phyloP scores from a whole-genome alignment of 2,797 vertebrate species.

The Rhabdophis nuchalis region DNA sequence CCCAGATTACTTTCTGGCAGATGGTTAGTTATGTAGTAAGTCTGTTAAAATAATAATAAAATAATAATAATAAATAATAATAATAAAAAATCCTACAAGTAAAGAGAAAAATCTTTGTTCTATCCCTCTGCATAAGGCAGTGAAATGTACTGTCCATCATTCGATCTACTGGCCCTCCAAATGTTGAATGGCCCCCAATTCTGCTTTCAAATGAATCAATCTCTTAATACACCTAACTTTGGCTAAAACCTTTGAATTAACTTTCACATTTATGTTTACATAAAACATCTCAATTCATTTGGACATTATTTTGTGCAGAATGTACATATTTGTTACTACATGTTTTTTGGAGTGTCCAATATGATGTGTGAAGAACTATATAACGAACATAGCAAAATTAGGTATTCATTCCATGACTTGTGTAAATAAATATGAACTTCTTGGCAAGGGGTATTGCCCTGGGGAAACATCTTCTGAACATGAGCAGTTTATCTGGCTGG shows the following conservation, averaged over 20 bases:
- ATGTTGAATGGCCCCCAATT: not conserved
- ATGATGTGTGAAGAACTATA: conserved; percentile 51
- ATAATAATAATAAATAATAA: not conserved
- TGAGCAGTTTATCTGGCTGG: conserved; percentile 60
- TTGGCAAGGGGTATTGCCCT: conserved; percentile 57
- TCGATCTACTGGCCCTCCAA: not conserved
- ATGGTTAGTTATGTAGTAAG: not conserved
- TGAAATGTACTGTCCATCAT: not conserved
- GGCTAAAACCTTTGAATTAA: conserved; percentile 5
- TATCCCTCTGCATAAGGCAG: not conserved
- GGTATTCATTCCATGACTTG: conserved; percentile 44
- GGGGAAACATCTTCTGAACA: conserved; percentile 62
- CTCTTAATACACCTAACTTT: not conserved
- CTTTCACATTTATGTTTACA: conserved; percentile 28
- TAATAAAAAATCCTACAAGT: not conserved
- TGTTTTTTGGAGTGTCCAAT: conserved; percentile 41
- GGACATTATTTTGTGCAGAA: conserved; percentile 15
- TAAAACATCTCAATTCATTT: conserved; percentile 32
- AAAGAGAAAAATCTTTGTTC: not conserved
- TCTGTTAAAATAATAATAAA: not conserved
- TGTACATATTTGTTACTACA: conserved; percentile 28
- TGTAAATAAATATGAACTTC: conserved; percentile 57
- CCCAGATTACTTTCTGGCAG: not conserved
- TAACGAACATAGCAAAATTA: conserved; percentile 30
- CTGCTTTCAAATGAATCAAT: not conserved